Conservation (phyloP, 2,888 invertebrate species). For the Drosophila dives region DNA sequence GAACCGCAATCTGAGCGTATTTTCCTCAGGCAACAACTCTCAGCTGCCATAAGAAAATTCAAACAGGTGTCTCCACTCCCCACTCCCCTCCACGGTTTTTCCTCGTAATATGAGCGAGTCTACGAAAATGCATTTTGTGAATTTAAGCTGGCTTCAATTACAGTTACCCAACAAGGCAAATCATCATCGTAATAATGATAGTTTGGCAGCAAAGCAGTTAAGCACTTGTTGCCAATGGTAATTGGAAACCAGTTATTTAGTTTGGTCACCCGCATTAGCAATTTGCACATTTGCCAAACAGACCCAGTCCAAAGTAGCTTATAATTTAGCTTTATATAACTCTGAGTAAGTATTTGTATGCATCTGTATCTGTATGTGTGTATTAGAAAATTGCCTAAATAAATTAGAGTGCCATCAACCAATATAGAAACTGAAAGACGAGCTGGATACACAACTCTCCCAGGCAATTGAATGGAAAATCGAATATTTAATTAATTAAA, state of each 20-base stretch:
- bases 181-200: constrained; percentile 8
- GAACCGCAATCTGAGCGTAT: constrained; percentile 40
- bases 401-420: constrained; percentile 17
- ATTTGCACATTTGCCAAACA: constrained; percentile 9
- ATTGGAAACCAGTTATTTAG: constrained; percentile 21
- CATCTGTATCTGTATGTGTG: background rate
- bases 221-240: constrained; percentile 26
- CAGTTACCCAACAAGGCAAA: constrained; percentile 30
- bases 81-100: background rate
- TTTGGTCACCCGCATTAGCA: constrained; percentile 10
- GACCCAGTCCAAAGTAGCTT: constrained; percentile 34
- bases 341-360: background rate
- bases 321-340: constrained; percentile 12
- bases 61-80: constrained; percentile 51
- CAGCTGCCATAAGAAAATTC: constrained; percentile 20
- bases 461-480: constrained; percentile 45
- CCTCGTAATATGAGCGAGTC: constrained; percentile 20
- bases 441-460: constrained; percentile 17
- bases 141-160: constrained; percentile 41
- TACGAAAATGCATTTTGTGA: constrained; percentile 17
- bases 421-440: constrained; percentile 20
- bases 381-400: constrained; percentile 17
- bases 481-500: constrained; percentile 50
- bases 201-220: constrained; percentile 1
- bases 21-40: constrained; percentile 20